Conservation (phyloP, 2,888 invertebrate species). For the Melanostoma scalare region DNA sequence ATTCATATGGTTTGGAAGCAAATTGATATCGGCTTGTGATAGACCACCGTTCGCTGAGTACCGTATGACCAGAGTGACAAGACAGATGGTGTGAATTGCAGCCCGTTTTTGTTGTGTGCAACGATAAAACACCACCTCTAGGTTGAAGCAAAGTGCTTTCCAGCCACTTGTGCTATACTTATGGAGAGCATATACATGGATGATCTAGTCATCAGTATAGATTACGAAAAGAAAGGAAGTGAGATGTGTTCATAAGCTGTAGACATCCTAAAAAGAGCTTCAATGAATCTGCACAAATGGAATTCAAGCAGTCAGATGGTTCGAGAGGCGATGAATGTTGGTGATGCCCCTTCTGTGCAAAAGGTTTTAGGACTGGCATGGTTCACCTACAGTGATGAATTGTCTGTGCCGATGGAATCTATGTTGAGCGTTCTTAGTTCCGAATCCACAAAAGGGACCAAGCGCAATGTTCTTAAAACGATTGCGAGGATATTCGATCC, state of each 20-base stretch:
- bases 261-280: slow-evolving; percentile 4
- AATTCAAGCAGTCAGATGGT: slow-evolving; percentile 12
- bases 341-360: not conserved
- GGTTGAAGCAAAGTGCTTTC: not conserved
- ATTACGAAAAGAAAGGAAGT: not conserved
- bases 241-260: slow-evolving; percentile 2
- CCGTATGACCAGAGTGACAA: slow-evolving; percentile 32
- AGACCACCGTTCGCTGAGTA: not conserved
- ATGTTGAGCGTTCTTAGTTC: not conserved
- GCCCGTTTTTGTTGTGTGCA: slow-evolving; percentile 21
- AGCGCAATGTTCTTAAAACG: slow-evolving; percentile 16
- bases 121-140: slow-evolving; percentile 1
- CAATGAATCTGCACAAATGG: slow-evolving; percentile 25
- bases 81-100: slow-evolving; percentile 32
- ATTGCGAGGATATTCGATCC: slow-evolving; percentile 32
- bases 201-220: slow-evolving; percentile 14
- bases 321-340: slow-evolving; percentile 9
- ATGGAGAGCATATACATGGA: slow-evolving; percentile 31
- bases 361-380: slow-evolving; percentile 23
- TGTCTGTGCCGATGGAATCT: slow-evolving; percentile 8
- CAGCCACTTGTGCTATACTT: not conserved
- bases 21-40: not conserved
- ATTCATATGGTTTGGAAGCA: slow-evolving; percentile 22
- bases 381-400: not conserved
- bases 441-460: not conserved